phyloP scores from a whole-genome alignment of 2,113 vertebrate genomes.

The Aplodontia rufa region DNA sequence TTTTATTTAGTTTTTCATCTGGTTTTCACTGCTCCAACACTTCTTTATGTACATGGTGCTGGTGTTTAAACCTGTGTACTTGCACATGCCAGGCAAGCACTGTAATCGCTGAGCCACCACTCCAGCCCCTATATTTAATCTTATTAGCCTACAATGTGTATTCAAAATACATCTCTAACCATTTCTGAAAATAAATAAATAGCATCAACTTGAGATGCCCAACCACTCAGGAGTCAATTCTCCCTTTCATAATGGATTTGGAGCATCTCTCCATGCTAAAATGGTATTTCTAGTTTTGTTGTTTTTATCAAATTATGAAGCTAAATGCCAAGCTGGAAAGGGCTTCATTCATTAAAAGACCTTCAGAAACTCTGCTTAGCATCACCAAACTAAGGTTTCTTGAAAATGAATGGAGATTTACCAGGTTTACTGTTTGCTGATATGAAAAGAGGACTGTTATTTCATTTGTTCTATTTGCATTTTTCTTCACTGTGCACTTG shows the following conservation, averaged over 20 bases:
- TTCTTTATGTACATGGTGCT: too few relatives aligned
- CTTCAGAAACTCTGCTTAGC: conserved; percentile 36
- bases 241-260: neutral
- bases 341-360: neutral
- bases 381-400: neutral
- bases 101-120: too few relatives aligned
- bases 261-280: neutral
- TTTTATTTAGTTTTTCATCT: too few relatives aligned
- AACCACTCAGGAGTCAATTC: neutral
- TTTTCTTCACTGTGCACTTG: neutral
- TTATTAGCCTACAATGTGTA: neutral
- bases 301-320: conserved; percentile 13
- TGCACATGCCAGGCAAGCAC: too few relatives aligned
- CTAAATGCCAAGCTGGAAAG: neutral
- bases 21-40: too few relatives aligned
- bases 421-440: conserved; percentile 1
- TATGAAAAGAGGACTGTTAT: neutral
- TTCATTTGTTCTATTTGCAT: conserved; percentile 34
- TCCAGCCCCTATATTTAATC: too few relatives aligned
- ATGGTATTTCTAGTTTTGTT: neutral
- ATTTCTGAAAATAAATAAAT: conserved; percentile 3
- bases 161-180: conserved; percentile 21
- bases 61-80: too few relatives aligned
- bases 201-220: neutral
- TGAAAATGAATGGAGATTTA: conserved; percentile 35